Conservation (phyloP, 2,113 vertebrate genomes). For the Labeo rohita region DNA sequence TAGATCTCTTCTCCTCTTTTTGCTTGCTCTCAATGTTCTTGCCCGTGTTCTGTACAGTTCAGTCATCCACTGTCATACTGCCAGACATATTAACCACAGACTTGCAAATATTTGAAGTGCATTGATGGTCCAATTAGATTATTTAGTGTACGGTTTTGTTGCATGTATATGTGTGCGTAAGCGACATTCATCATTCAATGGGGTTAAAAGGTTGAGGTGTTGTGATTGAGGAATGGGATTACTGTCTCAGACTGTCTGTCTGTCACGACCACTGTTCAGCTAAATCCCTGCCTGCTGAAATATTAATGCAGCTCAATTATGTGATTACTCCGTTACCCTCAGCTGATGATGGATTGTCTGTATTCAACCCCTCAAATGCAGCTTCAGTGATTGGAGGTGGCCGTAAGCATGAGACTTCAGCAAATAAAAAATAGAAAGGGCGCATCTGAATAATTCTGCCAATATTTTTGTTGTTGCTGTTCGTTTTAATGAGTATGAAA, state of each 20-base stretch:
- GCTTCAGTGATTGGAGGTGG: constrained; percentile 11
- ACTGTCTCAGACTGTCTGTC: constrained; percentile 42
- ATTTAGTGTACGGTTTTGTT: neutral
- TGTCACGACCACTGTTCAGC: constrained; percentile 47
- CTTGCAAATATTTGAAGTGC: neutral
- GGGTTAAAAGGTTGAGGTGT: constrained; percentile 27
- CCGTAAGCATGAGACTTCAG: neutral
- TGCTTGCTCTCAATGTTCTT: neutral
- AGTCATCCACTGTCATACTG: neutral
- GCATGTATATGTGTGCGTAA: neutral
- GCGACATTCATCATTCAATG: constrained; percentile 26
- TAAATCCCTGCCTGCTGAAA: constrained; percentile 64
- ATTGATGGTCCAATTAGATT: neutral
- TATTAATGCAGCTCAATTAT: constrained; percentile 71
- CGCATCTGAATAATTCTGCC: neutral
- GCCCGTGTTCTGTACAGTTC: neutral
- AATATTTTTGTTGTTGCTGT: neutral
- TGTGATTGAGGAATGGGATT: constrained; percentile 36
- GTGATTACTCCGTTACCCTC: constrained; percentile 64
- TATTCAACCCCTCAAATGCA: constrained; percentile 9
- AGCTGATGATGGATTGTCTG: constrained; percentile 56
- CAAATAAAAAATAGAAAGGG: neutral
- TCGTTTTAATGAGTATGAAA: neutral
- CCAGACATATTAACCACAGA: neutral
- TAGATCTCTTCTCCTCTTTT: neutral